A percentile compares a stretch with the other conserved stretches of the same genome.
These are phyloP conservation scores for Calephelis nemesis DNA, from an alignment of 1,140 invertebrate genomes.

Conservation along the genomic window DNA sequence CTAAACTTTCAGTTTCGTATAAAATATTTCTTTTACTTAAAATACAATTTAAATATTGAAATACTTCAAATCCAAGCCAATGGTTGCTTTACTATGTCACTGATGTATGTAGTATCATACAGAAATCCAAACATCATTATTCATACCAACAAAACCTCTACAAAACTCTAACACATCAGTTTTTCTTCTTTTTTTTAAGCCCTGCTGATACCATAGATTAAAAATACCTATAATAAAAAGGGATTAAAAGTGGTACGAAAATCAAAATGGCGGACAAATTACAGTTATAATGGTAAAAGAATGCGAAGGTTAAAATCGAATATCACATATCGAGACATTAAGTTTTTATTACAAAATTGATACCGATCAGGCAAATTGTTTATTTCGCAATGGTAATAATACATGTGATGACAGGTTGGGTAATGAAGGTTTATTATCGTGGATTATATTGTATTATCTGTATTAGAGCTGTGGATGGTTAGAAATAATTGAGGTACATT, in stretches of 20 bases:
- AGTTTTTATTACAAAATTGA: slow-evolving; percentile 34
- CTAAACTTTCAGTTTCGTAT: no score
- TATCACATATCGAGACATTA: slow-evolving; percentile 23
- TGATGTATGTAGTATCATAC: no score
- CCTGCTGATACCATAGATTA: background rate
- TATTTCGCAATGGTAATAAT: slow-evolving; percentile 29
- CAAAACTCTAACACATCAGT: background rate
- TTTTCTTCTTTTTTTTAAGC: background rate
- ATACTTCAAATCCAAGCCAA: no score
- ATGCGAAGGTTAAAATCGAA: slow-evolving; percentile 10
- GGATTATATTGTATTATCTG: slow-evolving; percentile 19
- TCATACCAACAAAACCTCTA: background rate
- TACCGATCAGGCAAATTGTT: slow-evolving; percentile 32
- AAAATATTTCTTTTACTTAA: no score
- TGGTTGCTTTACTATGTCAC: no score
- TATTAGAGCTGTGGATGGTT: background rate
- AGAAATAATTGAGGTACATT: no score
- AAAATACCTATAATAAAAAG: background rate
- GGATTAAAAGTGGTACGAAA: background rate
- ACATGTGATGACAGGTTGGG: slow-evolving; percentile 23
- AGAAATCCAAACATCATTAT: background rate
- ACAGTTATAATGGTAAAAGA: slow-evolving; percentile 3
- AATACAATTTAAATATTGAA: no score
- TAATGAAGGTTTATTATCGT: slow-evolving; percentile 15
- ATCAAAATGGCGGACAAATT: slow-evolving; percentile 3